Base-by-base conservation (phyloP, 1,140 invertebrate species). In the Cydia fagiglandana region DNA sequence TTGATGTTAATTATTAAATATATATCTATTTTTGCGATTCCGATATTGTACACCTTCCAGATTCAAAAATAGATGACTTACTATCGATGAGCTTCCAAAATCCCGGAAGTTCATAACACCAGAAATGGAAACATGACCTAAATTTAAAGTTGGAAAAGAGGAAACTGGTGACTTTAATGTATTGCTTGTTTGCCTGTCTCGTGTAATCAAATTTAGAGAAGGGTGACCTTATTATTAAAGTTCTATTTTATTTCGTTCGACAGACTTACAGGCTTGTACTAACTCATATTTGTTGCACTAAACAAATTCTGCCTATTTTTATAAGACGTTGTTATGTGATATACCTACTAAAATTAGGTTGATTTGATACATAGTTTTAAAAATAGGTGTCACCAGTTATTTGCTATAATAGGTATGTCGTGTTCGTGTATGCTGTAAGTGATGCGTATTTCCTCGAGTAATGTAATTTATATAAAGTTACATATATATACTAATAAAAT, bases 1-100 rank as follows among this genome's bases (percentile, higher is more conserved):
- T 41, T 41, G 34, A 20, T 70, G 66, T 70, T 70, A 70, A 61
- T 61, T 50, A 30, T 73, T 56, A 47, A 17, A 24, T 38, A n/a
- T 17, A 74, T 53, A 74, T 53, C 30, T 74, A 38, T 74, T 20
- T 61, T 61, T 61, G n/a, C 7, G 9, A 61, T 24, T 61, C 7
- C 17, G 20, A n/a, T 17, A 15, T 61, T 24, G 56, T 61, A 61
- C 56, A 61, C 56, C 24, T 24, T 24, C 2, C 24, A 24, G 24
- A 1, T 53, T 53, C n/a, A 53, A 17, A 53, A 53, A 53, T 53
- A 15, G 47, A 30, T 30, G 30, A 50, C 12, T 9, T 15, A 38
- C n/a, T n/a, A n/a, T n/a, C n/a, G 34, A 45, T 53, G 15, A n/a
- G 50, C 15, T n/a, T n/a, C 50, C 5, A n/a, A 53, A 53, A 53